Evolutionary conservation across 1,140 invertebrate genomes (phyloP), one percentile per base, ranked within the genome.

Genomic region (Metaphire vulgaris): DNA sequence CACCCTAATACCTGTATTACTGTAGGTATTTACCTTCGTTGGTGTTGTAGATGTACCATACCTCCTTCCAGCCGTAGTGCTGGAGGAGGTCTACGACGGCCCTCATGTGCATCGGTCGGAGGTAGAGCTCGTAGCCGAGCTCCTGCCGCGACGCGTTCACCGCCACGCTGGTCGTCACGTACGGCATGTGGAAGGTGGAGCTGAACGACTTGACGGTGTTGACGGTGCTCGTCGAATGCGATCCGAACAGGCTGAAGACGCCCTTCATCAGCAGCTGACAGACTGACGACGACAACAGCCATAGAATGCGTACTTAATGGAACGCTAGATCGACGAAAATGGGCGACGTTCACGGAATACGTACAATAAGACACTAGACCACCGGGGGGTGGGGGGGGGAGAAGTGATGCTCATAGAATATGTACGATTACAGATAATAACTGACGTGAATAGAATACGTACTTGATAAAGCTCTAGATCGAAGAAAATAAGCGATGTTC

Each of bases 181-280:
- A 97, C 28, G 95, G 95, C 92, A 97, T 94, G 85, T 96, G 93
- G 86, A 97, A 98, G 1, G 94, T 96, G 85, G 95, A 95, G 80
- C 92, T 92, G 87, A 96, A 96, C 0, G 94, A 96, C 83, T 96
- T 93, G 56, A 97, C 89, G n/a, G 94, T 96, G 87, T 96, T 93
- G 83, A 96, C 94, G 0, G 94, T 95, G 81, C 94, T 92, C 14
- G 93, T 92, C 78, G 92, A 92, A n/a, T 96, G 94, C 6, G 93
- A 92, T 0, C 94, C 95, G 80, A 97, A 86, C 90, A 97, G 92
- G 0, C 93, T 91, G 82, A 92, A 93, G 72, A 97, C 93, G 15
- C 94, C 94, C 79, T 92, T 89, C 28, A 91, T 91, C 87, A 97
- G 94, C 85, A 96, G 93, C 84, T 90, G 91, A 85, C 94, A 97